These are phyloP conservation scores for Stomorhina lunata DNA, from an alignment of 2,888 invertebrate genomes.

Conservation along the genomic window DNA sequence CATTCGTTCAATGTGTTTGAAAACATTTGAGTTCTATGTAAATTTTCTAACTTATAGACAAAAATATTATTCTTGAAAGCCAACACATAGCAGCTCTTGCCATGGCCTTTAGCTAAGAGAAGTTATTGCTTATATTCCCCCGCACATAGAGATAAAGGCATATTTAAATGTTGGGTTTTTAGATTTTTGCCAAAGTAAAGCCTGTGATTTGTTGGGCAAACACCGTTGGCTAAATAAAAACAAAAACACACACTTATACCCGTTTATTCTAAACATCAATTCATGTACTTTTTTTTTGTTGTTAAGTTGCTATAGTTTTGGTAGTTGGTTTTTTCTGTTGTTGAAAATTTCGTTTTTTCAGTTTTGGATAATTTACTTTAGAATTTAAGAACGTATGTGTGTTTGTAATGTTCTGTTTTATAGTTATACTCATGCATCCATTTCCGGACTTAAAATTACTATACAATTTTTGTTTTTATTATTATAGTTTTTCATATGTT, in stretches of 20 bases:
- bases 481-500: conserved; percentile 35
- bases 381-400: neutral
- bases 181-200: conserved; percentile 54
- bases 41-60: conserved; percentile 60
- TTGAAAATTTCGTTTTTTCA: conserved; percentile 34
- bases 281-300: neutral
- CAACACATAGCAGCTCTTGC: conserved; percentile 9
- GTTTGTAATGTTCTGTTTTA: conserved; percentile 2
- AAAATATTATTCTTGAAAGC: conserved; percentile 42
- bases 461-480: conserved; percentile 35
- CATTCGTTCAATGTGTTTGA: conserved; percentile 35
- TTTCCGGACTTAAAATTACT: conserved; percentile 59
- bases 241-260: conserved; percentile 4
- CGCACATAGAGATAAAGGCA: conserved; percentile 12
- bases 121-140: conserved; percentile 11
- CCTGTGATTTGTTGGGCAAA: conserved; percentile 61
- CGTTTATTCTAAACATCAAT: neutral
- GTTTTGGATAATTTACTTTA: conserved; percentile 40
- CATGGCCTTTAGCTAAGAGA: neutral
- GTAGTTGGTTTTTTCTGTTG: conserved; percentile 49
- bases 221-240: conserved; percentile 22
- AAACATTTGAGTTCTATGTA: conserved; percentile 65
- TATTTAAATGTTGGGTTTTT: conserved; percentile 48
- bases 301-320: conserved; percentile 38
- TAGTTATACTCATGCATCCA: conserved; percentile 51